These are phyloP conservation scores for Aphelenchoides fujianensis DNA, from an alignment of 1,140 invertebrate genomes.

Conservation along the genomic window DNA sequence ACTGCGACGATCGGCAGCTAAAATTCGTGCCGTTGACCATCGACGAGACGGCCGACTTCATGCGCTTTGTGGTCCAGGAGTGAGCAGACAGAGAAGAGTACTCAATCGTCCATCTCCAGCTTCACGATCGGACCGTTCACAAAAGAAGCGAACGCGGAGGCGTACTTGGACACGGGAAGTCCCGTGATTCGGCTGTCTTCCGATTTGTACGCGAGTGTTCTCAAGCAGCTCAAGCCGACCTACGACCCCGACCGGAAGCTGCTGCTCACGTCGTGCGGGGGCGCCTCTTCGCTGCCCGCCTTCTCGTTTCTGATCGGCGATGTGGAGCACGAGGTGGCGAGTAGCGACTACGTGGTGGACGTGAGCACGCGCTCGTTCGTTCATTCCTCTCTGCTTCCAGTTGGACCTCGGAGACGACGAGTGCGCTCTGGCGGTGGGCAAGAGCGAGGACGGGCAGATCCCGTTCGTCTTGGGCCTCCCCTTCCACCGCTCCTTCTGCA, in stretches of 20 bases:
- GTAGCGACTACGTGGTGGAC: background rate
- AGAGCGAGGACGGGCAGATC: no score
- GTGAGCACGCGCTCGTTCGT: background rate
- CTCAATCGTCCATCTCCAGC: background rate
- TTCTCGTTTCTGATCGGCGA: background rate
- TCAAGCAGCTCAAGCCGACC: background rate
- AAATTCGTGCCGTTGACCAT: background rate
- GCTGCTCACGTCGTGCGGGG: background rate
- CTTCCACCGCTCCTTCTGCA: background rate
- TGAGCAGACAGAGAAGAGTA: background rate
- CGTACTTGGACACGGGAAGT: background rate
- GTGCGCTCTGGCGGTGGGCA: background rate
- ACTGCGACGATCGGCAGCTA: background rate
- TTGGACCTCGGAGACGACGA: background rate
- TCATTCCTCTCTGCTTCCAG: background rate
- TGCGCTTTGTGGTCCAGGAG: background rate
- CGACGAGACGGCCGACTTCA: background rate
- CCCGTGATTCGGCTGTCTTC: slow-evolving; percentile 3
- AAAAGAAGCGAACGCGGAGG: background rate
- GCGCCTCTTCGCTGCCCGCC: background rate
- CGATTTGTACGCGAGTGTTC: background rate
- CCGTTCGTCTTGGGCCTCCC: slow-evolving; percentile 2
- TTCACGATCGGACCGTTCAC: background rate
- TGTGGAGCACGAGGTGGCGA: background rate
- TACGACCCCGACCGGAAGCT: background rate